These are phyloP conservation scores for Pandemis corylana DNA, from an alignment of 2,888 invertebrate genomes.

Conservation along the genomic window DNA sequence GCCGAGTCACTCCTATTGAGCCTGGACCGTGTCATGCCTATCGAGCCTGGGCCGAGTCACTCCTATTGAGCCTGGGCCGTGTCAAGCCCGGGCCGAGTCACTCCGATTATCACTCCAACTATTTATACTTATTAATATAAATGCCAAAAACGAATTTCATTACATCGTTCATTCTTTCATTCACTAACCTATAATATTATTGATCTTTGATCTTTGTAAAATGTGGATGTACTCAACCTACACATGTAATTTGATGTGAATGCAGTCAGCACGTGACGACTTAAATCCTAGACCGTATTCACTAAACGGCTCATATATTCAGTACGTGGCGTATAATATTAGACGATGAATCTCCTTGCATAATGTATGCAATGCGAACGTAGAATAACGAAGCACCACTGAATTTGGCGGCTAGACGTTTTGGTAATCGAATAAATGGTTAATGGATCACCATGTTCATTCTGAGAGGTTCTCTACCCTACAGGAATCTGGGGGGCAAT, in stretches of 20 bases:
- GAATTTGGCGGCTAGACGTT: constrained; percentile 28
- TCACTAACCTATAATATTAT: no score
- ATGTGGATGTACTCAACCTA: not conserved
- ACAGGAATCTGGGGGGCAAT: not conserved
- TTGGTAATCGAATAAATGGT: constrained; percentile 39
- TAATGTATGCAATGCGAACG: constrained; percentile 37
- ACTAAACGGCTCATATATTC: constrained; percentile 41
- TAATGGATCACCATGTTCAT: constrained; percentile 24
- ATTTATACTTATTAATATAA: no score
- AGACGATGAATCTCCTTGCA: constrained; percentile 39
- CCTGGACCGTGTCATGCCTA: no score
- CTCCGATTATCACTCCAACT: no score
- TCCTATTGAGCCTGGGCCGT: no score
- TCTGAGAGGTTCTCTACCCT: not conserved
- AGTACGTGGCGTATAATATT: constrained; percentile 37
- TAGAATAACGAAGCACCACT: constrained; percentile 15
- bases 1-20: no score
- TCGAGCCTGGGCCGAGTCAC: no score
- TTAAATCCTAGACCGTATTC: constrained; percentile 35
- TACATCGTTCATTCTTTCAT: no score
- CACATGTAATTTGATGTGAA: not conserved
- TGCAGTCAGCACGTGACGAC: constrained; percentile 21
- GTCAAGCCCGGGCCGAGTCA: no score
- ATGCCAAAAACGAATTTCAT: no score
- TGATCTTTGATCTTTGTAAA: no score